A percentile compares a stretch with the other conserved stretches of the same genome.
These are phyloP conservation scores for Tetramorium parvispinum DNA, from an alignment of 1,140 invertebrate species.

Conservation along the genomic window DNA sequence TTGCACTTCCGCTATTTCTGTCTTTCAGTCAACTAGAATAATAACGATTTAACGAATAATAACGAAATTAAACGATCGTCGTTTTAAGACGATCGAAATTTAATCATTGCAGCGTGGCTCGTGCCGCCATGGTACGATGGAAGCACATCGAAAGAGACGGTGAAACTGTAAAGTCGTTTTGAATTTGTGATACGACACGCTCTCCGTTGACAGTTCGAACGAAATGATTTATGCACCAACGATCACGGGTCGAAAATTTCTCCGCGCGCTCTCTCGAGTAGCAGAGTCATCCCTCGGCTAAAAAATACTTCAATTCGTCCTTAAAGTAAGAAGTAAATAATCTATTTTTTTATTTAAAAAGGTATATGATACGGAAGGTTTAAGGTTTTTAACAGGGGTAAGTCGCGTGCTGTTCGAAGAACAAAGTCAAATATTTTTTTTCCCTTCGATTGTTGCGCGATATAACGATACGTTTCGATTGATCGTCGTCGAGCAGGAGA, in stretches of 20 bases:
- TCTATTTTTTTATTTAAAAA: conserved; percentile 23
- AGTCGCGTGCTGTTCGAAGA: conserved; percentile 19
- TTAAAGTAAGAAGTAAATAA: conserved; percentile 17
- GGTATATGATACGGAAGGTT: not conserved
- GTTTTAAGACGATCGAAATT: conserved; percentile 34
- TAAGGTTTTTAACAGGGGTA: conserved; percentile 14
- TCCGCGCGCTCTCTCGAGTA: not conserved
- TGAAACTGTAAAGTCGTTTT: conserved; percentile 43
- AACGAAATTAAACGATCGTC: conserved; percentile 27
- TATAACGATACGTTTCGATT: not conserved
- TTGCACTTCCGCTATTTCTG: not conserved
- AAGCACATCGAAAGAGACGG: conserved; percentile 30
- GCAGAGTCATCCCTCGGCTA: not conserved
- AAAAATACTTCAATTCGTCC: conserved; percentile 7
- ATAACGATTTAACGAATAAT: conserved; percentile 33
- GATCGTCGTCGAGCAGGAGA: not conserved
- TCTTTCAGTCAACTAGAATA: conserved; percentile 16
- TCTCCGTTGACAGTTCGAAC: conserved; percentile 42
- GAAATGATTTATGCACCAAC: conserved; percentile 33
- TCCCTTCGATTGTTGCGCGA: conserved; percentile 3
- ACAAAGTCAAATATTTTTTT: conserved; percentile 7
- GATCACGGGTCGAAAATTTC: conserved; percentile 1
- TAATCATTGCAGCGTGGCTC: conserved; percentile 3
- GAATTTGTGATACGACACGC: conserved; percentile 53
- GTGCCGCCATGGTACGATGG: conserved; percentile 32